Percentiles rank a stretch among this genome's conserved stretches.
Conservation (phyloP, 1,140 invertebrate genomes). For the Cyrtorhinus lividipennis region DNA sequence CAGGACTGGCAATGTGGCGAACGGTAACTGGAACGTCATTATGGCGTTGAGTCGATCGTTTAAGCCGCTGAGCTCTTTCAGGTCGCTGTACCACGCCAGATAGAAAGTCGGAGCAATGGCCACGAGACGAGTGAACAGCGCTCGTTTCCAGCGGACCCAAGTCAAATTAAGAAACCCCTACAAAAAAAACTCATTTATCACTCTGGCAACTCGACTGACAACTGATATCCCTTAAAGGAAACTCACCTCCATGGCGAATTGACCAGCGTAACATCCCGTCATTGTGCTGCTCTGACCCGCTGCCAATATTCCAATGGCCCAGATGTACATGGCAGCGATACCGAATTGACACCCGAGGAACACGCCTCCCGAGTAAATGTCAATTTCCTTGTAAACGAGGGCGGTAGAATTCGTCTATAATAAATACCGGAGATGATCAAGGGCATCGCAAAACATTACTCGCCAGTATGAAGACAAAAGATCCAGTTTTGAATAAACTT, state of each 20-base stretch:
- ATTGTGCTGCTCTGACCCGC: slow-evolving; percentile 84
- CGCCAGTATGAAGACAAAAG: neutral
- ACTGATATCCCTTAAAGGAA: neutral
- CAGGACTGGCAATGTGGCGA: slow-evolving; percentile 71
- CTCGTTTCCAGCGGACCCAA: slow-evolving; percentile 79
- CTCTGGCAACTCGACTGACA: slow-evolving; percentile 1
- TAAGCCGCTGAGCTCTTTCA: slow-evolving; percentile 62
- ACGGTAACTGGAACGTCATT: slow-evolving; percentile 73
- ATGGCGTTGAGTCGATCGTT: slow-evolving; percentile 84
- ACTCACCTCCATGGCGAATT: slow-evolving; percentile 54
- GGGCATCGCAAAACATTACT: neutral
- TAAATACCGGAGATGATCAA: slow-evolving; percentile 17
- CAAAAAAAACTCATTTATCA: no score
- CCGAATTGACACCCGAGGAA: slow-evolving; percentile 77
- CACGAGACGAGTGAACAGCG: slow-evolving; percentile 69
- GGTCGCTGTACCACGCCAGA: slow-evolving; percentile 55
- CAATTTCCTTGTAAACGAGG: slow-evolving; percentile 40
- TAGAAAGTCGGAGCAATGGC: slow-evolving; percentile 82
- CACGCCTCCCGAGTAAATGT: slow-evolving; percentile 70
- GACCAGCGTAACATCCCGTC: slow-evolving; percentile 65
- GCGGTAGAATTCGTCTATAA: slow-evolving; percentile 34
- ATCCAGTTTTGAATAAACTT: neutral
- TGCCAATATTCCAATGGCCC: slow-evolving; percentile 79
- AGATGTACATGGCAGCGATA: slow-evolving; percentile 66
- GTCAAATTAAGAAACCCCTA: slow-evolving; percentile 76